Evolutionary conservation across 37 sponge, comb jelly and placozoan species (phyloP), one percentile per base, ranked within the genome.

Genomic region (Chondrilla cf. caribensis): DNA sequence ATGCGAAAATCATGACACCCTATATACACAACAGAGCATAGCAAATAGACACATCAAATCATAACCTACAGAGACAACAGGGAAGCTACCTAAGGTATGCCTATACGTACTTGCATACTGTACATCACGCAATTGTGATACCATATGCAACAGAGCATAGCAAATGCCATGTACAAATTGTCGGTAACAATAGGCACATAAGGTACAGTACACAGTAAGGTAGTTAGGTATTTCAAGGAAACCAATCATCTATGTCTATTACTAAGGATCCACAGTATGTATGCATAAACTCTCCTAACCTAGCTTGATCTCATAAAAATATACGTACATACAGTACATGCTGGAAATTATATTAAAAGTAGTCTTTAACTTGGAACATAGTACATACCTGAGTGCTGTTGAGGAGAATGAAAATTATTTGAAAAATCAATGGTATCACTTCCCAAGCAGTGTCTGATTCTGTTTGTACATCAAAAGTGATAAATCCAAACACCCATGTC

Each of bases 401-500:
- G 19, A 73, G 76, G 2, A 73, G 14, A 2, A 73, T 73, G 43
- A 73, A 73, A 21, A 73, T 39, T 19, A 73, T 39, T n/a, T 73
- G 41, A 37, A 73, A 73, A 7, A 39, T 38, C 2, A 73, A 18
- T 19, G 44, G 19, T 17, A 8, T n/a, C 1, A 37, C 44, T 1
- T 22, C 6, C 2, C 2, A 2, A 73, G 18, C 11, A 3, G 28
- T 33, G 68, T 18, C 17, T 6, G 6, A 14, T 7, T 62, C 64
- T 29, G 29, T 19, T 15, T 28, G 29, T 19, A 19, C 7, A n/a
- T 62, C 64, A 8, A 73, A 24, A 39, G 76, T 36, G 11, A 73
- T 40, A 15, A 40, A 73, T 6, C 76, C 76, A 75, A 90, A 64
- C 22, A 85, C 72, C 90, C 87, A 90, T 11, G 90, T 83, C 33